These are phyloP conservation scores for Stegostoma tigrinum DNA, from an alignment of 2,113 vertebrate genomes.

Conservation along the genomic window DNA sequence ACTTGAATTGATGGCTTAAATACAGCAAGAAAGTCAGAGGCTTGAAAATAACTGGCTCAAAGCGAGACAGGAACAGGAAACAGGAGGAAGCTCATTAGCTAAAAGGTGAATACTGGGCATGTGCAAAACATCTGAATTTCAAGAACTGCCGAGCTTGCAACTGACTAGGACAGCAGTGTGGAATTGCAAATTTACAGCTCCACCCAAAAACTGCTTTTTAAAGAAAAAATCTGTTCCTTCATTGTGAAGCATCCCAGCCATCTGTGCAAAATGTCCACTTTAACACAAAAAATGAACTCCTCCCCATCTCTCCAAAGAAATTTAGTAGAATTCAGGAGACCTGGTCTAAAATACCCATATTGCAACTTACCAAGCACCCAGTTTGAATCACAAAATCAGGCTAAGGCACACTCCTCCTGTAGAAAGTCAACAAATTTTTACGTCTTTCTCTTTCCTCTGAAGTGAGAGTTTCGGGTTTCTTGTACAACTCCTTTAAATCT, in stretches of 20 bases:
- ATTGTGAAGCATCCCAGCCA: not conserved
- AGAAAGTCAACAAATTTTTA: conserved; percentile 71
- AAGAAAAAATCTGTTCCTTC: conserved; percentile 2
- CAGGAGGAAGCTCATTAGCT: not conserved
- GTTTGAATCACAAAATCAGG: not conserved
- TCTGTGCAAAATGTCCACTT: not conserved
- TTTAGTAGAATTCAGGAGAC: not conserved
- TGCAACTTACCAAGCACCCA: not conserved
- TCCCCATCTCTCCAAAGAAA: not conserved
- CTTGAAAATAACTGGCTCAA: not conserved
- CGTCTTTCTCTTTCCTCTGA: conserved; percentile 53
- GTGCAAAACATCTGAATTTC: conserved; percentile 21
- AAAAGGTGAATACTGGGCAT: not conserved
- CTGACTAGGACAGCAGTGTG: not conserved
- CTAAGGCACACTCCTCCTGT: conserved; percentile 65
- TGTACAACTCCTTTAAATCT: conserved; percentile 58
- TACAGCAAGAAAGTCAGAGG: conserved; percentile 16
- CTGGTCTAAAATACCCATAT: not conserved
- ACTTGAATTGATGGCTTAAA: not conserved
- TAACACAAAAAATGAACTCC: not conserved
- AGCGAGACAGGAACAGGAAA: conserved; percentile 5
- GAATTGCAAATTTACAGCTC: not conserved
- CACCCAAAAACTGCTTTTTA: not conserved
- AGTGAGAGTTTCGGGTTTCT: conserved; percentile 44
- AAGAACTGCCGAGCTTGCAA: not conserved